These are phyloP conservation scores for Drosophila limbata DNA, from an alignment of 2,888 invertebrate species.

Conservation along the genomic window DNA sequence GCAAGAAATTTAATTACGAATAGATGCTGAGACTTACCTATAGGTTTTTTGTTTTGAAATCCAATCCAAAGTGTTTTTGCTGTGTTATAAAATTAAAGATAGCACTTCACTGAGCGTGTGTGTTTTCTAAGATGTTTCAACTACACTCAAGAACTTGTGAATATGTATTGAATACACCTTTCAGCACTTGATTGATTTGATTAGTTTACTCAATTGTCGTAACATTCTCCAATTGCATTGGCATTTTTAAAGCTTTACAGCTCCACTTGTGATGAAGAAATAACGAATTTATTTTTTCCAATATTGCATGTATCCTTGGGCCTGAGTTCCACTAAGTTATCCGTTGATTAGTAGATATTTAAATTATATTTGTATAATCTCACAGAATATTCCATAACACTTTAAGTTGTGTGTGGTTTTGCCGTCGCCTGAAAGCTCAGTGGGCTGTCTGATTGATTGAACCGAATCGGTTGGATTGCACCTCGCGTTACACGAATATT, in stretches of 20 bases:
- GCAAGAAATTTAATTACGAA: neutral
- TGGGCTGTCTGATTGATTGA: constrained; percentile 32
- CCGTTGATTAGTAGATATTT: constrained; percentile 8
- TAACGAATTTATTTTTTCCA: constrained; percentile 20
- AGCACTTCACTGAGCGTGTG: constrained; percentile 45
- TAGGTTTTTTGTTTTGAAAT: constrained; percentile 39
- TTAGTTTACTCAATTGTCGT: constrained; percentile 52
- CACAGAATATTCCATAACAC: constrained; percentile 39
- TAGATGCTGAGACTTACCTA: constrained; percentile 45
- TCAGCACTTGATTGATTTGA: constrained; percentile 28
- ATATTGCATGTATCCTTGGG: constrained; percentile 37
- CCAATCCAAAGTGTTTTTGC: constrained; percentile 36
- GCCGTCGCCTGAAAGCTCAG: constrained; percentile 15
- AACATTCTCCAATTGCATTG: constrained; percentile 40
- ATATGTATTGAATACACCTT: constrained; percentile 45
- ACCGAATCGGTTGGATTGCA: constrained; percentile 41
- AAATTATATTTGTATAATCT: neutral
- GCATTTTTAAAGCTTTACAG: constrained; percentile 33
- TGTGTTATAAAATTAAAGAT: constrained; percentile 6
- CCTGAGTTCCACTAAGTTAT: constrained; percentile 27
- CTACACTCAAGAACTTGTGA: constrained; percentile 29
- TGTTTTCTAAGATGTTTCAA: constrained; percentile 57
- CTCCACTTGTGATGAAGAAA: constrained; percentile 12
- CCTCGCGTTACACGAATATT: constrained; percentile 43
- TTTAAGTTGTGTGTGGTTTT: constrained; percentile 6